Conservation (phyloP, 1,140 invertebrate genomes). For the Leptinotarsa defecta region DNA sequence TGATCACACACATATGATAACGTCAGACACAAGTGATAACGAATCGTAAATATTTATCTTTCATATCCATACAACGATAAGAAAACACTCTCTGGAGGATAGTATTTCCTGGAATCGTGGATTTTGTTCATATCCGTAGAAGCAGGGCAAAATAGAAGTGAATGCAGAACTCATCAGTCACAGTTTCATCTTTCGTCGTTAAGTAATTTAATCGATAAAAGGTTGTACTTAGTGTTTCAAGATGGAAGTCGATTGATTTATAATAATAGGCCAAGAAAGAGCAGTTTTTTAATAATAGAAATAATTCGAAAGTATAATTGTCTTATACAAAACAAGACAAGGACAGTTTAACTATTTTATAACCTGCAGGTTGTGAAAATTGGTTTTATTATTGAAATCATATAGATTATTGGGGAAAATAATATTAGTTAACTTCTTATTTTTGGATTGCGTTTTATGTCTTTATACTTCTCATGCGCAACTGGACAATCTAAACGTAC, state of each 20-base stretch:
- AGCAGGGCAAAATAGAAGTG: background rate
- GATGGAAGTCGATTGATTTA: background rate
- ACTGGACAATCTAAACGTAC: too few species aligned
- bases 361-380: too few species aligned
- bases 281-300: too few species aligned
- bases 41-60: background rate
- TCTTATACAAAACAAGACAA: too few species aligned
- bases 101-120: background rate
- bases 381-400: too few species aligned
- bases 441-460: too few species aligned
- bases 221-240: background rate
- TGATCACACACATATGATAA: background rate
- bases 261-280: background rate
- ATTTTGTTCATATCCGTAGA: background rate
- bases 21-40: background rate
- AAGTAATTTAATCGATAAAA: background rate
- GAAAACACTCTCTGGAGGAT: background rate
- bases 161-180: background rate
- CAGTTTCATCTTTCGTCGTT: background rate
- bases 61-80: background rate
- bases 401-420: too few species aligned
- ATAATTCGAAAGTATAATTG: too few species aligned
- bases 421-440: too few species aligned
- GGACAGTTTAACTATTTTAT: too few species aligned
- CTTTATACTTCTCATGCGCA: too few species aligned